Evolutionary conservation across 53 echinoderm and acorn worm species (phyloP).

Genomic region (Temnopleurus reevesii): DNA sequence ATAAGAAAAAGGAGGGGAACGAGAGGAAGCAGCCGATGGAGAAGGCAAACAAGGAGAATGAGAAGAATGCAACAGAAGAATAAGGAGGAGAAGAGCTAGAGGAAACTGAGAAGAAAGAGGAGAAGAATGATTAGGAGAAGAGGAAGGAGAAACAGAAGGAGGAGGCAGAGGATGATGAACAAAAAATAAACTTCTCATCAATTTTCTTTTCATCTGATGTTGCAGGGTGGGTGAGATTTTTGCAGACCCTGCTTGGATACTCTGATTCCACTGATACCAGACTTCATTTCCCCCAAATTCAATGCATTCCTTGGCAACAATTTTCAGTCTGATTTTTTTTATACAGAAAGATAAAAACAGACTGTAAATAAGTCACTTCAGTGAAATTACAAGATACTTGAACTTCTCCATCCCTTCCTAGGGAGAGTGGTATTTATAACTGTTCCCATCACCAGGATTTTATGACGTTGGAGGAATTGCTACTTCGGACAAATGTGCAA

Average conservation of each 20-base stretch:
- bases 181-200: too few relatives aligned
- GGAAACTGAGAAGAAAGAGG: not conserved
- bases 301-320: too few relatives aligned
- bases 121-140: not conserved
- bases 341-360: not conserved
- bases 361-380: slow-evolving; percentile 1
- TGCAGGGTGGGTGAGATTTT: too few relatives aligned
- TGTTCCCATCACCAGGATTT: not conserved
- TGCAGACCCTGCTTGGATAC: too few relatives aligned
- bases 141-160: not conserved
- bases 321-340: not conserved
- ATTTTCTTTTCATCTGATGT: too few relatives aligned
- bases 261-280: too few relatives aligned
- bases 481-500: slow-evolving; percentile 3
- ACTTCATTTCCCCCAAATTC: too few relatives aligned
- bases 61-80: not conserved
- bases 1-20: not conserved
- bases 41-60: not conserved
- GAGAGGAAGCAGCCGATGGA: not conserved
- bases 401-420: not conserved
- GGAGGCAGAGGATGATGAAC: not conserved
- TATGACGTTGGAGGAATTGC: not conserved
- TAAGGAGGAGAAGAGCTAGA: not conserved
- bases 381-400: slow-evolving; percentile 4
- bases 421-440: slow-evolving; percentile 3